Evolutionary conservation across 2,888 invertebrate species (phyloP).

Genomic region (Rhamphomyia laevipes): DNA sequence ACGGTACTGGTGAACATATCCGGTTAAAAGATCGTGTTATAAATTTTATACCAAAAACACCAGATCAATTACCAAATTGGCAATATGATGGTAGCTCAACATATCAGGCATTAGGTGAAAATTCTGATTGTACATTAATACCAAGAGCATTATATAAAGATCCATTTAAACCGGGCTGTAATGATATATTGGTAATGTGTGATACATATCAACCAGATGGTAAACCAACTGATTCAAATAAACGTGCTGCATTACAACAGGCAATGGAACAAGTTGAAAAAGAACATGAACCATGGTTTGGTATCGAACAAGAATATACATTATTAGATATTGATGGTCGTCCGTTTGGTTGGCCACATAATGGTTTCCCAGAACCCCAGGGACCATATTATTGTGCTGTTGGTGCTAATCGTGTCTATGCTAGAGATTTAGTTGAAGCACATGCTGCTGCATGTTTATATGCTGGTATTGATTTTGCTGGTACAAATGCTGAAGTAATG

Average conservation of each 20-base stretch:
- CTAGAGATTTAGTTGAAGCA: conserved; percentile 71
- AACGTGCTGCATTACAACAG: conserved; percentile 39
- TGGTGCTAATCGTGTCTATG: conserved; percentile 64
- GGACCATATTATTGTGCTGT: conserved; percentile 79
- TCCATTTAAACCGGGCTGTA: conserved; percentile 59
- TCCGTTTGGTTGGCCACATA: conserved; percentile 64
- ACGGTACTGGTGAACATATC: conserved; percentile 57
- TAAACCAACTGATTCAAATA: conserved; percentile 38
- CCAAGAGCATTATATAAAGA: conserved; percentile 70
- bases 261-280: conserved; percentile 44
- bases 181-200: conserved; percentile 61
- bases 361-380: conserved; percentile 54
- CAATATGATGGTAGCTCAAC: conserved; percentile 66
- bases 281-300: conserved; percentile 58
- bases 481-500: conserved; percentile 75
- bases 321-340: conserved; percentile 45
- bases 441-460: conserved; percentile 58
- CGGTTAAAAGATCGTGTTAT: conserved; percentile 59
- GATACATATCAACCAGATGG: conserved; percentile 58
- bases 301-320: conserved; percentile 56
- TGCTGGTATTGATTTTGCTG: conserved; percentile 64
- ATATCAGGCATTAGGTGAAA: conserved; percentile 48
- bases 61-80: conserved; percentile 59
- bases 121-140: conserved; percentile 62
- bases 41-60: conserved; percentile 48